These are phyloP conservation scores for Blera fallax DNA, from an alignment of 2,888 invertebrate genomes.

Conservation along the genomic window DNA sequence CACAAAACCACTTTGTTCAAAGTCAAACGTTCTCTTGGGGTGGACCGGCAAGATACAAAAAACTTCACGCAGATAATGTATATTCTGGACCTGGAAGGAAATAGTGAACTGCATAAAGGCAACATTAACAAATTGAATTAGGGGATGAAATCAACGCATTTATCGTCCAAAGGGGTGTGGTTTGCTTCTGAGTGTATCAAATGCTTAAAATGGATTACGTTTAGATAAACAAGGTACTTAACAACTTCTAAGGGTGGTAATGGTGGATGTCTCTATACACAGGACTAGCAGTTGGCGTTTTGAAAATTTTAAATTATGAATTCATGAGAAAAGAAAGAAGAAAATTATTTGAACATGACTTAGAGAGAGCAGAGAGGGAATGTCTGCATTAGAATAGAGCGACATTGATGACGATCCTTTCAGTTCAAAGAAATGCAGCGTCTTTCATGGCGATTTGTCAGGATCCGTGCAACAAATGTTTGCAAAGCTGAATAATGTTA, in stretches of 20 bases:
- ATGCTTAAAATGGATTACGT: slow-evolving; percentile 62
- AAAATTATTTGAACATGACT: too few species aligned
- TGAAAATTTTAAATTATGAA: background rate
- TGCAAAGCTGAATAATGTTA: too few species aligned
- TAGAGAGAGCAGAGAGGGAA: too few species aligned
- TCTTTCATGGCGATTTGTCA: too few species aligned
- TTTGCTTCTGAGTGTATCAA: slow-evolving; percentile 58
- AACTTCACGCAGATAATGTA: background rate
- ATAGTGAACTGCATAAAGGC: background rate
- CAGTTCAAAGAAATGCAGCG: too few species aligned
- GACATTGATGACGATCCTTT: too few species aligned
- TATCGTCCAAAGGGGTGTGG: slow-evolving; percentile 52
- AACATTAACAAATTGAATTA: slow-evolving; percentile 59
- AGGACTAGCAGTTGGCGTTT: background rate
- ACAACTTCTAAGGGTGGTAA: slow-evolving; percentile 39
- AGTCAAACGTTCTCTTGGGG: background rate
- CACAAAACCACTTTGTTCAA: background rate
- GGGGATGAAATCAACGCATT: slow-evolving; percentile 7
- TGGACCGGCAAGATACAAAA: background rate
- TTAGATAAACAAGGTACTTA: slow-evolving; percentile 71
- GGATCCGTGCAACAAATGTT: too few species aligned
- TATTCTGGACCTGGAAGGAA: background rate
- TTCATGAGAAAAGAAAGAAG: background rate
- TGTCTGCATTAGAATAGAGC: too few species aligned
- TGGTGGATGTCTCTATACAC: background rate